phyloP scores from a whole-genome alignment of 2,888 invertebrate genomes.

The Stenodera caucasica region DNA sequence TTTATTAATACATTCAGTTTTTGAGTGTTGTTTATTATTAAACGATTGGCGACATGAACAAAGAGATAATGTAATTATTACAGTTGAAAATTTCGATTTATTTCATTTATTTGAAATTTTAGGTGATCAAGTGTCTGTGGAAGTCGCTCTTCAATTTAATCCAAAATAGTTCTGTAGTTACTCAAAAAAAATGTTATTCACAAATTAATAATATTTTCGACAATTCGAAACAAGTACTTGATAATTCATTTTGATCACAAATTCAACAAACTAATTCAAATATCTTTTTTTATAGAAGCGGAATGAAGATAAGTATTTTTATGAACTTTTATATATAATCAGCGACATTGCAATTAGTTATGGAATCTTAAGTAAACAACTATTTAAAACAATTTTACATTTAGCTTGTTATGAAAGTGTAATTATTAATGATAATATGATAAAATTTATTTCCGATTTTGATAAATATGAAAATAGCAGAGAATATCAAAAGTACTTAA shows the following conservation, averaged over 20 bases:
- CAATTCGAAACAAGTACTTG: constrained; percentile 28
- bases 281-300: constrained; percentile 6
- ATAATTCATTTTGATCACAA: background rate
- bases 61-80: constrained; percentile 28
- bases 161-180: constrained; percentile 17
- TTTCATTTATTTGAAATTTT: constrained; percentile 13
- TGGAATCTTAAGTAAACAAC: background rate
- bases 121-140: constrained; percentile 41
- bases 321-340: constrained; percentile 6
- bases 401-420: constrained; percentile 5
- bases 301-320: background rate
- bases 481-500: constrained; percentile 4
- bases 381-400: constrained; percentile 9
- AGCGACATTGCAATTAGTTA: constrained; percentile 1
- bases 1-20: constrained; percentile 39
- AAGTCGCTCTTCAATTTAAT: constrained; percentile 33
- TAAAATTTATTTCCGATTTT: background rate
- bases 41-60: constrained; percentile 31
- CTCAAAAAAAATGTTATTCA: constrained; percentile 24
- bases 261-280: background rate
- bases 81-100: background rate
- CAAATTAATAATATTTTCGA: constrained; percentile 28
- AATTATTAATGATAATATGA: background rate
- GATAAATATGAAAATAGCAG: background rate
- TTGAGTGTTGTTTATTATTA: constrained; percentile 39